Conservation (phyloP, 1,140 invertebrate species). For the Drosophila kurseongensis region DNA sequence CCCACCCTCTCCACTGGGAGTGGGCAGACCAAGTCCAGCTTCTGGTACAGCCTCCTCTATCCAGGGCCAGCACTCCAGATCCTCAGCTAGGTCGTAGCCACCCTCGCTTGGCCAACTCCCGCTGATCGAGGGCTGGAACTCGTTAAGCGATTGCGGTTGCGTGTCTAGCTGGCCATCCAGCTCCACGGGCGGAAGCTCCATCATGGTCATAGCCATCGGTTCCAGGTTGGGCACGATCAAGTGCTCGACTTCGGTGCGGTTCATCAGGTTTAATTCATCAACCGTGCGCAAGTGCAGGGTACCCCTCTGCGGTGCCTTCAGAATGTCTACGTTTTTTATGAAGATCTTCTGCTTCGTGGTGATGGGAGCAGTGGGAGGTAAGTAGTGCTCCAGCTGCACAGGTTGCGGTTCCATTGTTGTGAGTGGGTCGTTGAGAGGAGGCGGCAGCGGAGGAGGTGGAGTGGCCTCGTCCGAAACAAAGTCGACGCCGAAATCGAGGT, state of each 20-base stretch:
- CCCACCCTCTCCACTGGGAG: constrained; percentile 6
- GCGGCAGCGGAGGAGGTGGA: constrained; percentile 17
- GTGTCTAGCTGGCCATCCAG: constrained; percentile 19
- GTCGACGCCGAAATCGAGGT: constrained; percentile 65
- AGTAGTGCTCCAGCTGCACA: constrained; percentile 45
- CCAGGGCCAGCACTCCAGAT: constrained; percentile 70
- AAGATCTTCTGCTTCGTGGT: constrained; percentile 75
- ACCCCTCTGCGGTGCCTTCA: constrained; percentile 72
- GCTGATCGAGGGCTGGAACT: constrained; percentile 45
- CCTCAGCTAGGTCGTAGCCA: constrained; percentile 69
- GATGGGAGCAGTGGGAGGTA: constrained; percentile 22
- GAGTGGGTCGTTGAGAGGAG: constrained; percentile 8
- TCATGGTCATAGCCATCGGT: constrained; percentile 86
- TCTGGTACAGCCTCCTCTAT: constrained; percentile 54
- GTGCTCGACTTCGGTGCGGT: constrained; percentile 78
- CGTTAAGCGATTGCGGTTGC: constrained; percentile 54
- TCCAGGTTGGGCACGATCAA: constrained; percentile 87
- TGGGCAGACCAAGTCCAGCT: background rate
- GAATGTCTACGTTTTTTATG: constrained; percentile 80
- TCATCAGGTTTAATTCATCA: constrained; percentile 83
- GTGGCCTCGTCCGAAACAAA: constrained; percentile 56
- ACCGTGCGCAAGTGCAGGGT: constrained; percentile 81
- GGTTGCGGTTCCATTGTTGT: constrained; percentile 29
- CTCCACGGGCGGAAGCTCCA: constrained; percentile 86
- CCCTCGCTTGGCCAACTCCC: constrained; percentile 63